Conservation (phyloP, 2,797 vertebrate species). For the Triplophysa bombifrons region DNA sequence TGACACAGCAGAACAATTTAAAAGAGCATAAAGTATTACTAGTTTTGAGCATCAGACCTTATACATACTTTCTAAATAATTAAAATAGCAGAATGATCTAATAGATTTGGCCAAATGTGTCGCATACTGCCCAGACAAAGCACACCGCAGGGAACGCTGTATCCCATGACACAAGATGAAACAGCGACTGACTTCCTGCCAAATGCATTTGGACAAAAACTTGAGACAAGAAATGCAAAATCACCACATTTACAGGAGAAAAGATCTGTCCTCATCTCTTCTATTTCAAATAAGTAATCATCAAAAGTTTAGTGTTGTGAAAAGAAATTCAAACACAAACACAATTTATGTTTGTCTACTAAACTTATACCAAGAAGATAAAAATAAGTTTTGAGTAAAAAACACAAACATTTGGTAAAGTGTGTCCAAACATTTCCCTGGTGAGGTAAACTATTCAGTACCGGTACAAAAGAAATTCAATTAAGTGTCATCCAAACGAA, state of each 20-base stretch:
- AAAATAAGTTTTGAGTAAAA: not conserved
- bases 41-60: not conserved
- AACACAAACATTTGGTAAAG: not conserved
- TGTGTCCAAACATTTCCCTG: too few relatives aligned
- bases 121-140: not conserved
- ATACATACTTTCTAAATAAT: not conserved
- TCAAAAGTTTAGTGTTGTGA: not conserved
- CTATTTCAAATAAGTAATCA: not conserved
- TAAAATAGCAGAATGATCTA: not conserved
- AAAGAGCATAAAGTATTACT: not conserved
- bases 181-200: not conserved
- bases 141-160: not conserved
- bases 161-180: not conserved
- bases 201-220: not conserved
- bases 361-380: not conserved
- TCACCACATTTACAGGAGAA: not conserved
- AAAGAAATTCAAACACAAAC: not conserved
- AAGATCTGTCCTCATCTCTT: not conserved
- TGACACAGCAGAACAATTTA: not conserved
- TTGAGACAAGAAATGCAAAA: not conserved
- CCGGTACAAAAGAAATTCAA: too few relatives aligned
- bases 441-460: too few relatives aligned
- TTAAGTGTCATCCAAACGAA: not conserved
- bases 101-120: not conserved
- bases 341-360: not conserved